Conservation (phyloP, 2,888 invertebrate genomes). For the Cephus pulcher region DNA sequence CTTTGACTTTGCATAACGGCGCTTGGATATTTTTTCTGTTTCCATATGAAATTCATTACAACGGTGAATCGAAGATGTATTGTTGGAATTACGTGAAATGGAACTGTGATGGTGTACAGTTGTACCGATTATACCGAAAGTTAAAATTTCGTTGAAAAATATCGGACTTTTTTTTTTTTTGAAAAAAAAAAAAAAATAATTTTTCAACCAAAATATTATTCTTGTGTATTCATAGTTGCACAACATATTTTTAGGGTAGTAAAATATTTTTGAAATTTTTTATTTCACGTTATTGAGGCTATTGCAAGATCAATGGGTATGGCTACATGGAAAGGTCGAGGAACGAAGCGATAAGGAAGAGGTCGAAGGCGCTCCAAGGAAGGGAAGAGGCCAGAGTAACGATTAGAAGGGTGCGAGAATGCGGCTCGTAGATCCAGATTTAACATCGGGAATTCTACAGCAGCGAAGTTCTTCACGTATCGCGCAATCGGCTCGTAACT, state of each 20-base stretch:
- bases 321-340: not conserved
- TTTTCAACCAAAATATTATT: no score
- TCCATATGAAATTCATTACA: not conserved
- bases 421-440: not conserved
- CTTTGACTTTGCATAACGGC: not conserved
- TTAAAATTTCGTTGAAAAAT: not conserved
- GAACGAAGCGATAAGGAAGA: not conserved
- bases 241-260: not conserved
- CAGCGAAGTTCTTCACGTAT: not conserved
- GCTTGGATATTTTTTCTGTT: not conserved
- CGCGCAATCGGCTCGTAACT: conserved; percentile 1
- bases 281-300: not conserved
- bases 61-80: not conserved
- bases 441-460: not conserved
- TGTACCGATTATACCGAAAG: not conserved
- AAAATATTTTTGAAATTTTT: not conserved
- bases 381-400: not conserved
- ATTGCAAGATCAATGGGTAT: not conserved
- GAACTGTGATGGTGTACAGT: not conserved
- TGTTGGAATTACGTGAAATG: not conserved
- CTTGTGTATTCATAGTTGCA: not conserved
- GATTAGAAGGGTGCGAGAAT: conserved; percentile 1
- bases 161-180: no score
- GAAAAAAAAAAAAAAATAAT: not conserved
- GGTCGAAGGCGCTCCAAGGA: no score